A percentile compares a stretch with the other conserved stretches of the same genome.
These are phyloP conservation scores for Tenualosa thibaudeaui DNA, from an alignment of 2,797 vertebrate genomes.

Conservation along the genomic window DNA sequence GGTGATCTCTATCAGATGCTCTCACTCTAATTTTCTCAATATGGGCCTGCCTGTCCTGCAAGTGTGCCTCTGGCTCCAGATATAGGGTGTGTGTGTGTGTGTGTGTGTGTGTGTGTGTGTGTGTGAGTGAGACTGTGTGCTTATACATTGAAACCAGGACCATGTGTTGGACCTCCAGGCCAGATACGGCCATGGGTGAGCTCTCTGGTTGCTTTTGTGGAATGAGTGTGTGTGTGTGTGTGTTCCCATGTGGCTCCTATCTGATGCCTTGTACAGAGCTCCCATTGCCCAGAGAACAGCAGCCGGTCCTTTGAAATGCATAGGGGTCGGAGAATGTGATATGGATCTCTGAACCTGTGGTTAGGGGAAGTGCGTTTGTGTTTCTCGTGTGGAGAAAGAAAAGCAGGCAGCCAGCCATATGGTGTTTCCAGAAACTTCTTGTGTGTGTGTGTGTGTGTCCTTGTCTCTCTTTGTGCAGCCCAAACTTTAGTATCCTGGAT, in stretches of 20 bases:
- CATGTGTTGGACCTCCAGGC: conserved; percentile 38
- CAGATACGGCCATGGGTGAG: conserved; percentile 45
- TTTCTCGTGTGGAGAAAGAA: not conserved
- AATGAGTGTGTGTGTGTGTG: conserved; percentile 22
- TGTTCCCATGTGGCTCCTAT: conserved; percentile 42
- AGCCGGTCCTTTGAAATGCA: conserved; percentile 34
- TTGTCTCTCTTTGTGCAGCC: not conserved
- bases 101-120: not conserved
- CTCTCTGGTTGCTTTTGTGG: conserved; percentile 3
- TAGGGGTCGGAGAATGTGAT: conserved; percentile 30
- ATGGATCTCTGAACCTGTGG: conserved; percentile 1
- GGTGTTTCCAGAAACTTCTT: conserved; percentile 51
- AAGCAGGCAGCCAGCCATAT: not conserved
- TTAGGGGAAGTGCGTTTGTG: conserved; percentile 18
- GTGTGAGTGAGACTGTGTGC: not conserved
- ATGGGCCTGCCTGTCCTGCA: not conserved
- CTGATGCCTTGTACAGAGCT: conserved; percentile 30
- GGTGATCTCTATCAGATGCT: conserved; percentile 1
- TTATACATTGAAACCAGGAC: conserved; percentile 30
- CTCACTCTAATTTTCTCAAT: not conserved
- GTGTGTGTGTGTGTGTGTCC: not conserved
- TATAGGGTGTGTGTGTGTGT: conserved; percentile 33
- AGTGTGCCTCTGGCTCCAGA: conserved; percentile 36
- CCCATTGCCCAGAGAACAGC: conserved; percentile 28
- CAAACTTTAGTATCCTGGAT: conserved; percentile 4